Conservation (phyloP, 30 jellyfish, hydroid and myxozoan species). For the Chironex yamaguchii region DNA sequence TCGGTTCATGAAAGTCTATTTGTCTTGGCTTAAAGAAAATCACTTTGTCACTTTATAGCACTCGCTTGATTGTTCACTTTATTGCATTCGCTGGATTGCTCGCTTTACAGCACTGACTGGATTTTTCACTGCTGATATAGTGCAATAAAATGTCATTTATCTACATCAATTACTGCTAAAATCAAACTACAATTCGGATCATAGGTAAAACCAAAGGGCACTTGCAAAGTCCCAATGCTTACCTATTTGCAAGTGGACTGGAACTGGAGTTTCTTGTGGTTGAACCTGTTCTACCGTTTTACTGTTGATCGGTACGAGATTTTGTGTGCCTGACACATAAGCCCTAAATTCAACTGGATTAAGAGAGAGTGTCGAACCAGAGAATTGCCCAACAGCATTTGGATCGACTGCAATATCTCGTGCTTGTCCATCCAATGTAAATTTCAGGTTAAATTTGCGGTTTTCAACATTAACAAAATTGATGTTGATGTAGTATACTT, state of each 20-base stretch:
- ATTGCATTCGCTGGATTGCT: too few species aligned
- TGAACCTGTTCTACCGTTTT: neutral
- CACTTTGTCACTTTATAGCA: too few species aligned
- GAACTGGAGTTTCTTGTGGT: neutral
- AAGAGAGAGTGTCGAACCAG: neutral
- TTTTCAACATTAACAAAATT: neutral
- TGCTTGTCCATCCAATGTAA: neutral
- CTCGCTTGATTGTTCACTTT: too few species aligned
- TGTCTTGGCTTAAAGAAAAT: too few species aligned
- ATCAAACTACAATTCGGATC: too few species aligned
- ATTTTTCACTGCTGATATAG: too few species aligned
- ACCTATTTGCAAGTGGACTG: neutral
- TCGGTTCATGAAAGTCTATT: too few species aligned
- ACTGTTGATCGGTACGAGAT: neutral
- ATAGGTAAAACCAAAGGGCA: too few species aligned
- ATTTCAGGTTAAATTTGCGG: neutral
- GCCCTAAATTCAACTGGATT: neutral
- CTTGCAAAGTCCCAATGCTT: too few species aligned
- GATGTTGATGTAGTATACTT: neutral
- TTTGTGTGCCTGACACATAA: neutral
- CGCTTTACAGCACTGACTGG: too few species aligned
- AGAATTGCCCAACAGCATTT: neutral
- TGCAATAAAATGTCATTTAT: too few species aligned
- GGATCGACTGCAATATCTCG: neutral
- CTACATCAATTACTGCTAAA: too few species aligned